Evolutionary conservation across 2,888 invertebrate species (phyloP).

Genomic region (Diplazon laetatorius): DNA sequence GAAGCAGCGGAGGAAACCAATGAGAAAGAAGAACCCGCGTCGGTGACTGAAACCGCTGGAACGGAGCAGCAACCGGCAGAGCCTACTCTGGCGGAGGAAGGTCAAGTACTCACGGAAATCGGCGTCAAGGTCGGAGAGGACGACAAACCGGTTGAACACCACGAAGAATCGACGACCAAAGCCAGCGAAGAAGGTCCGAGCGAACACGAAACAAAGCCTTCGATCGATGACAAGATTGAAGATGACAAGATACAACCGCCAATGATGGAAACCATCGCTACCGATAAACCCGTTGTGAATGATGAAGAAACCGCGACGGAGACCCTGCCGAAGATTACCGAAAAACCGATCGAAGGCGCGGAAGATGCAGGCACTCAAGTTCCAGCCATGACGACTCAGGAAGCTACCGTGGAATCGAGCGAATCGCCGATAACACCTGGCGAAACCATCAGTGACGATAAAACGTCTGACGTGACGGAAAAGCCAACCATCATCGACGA

Average conservation of each 20-base stretch:
- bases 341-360: conserved; percentile 1
- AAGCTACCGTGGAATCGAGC: conserved; percentile 15
- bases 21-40: conserved; percentile 23
- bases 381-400: conserved; percentile 10
- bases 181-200: conserved; percentile 12
- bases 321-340: conserved; percentile 15
- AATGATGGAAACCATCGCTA: conserved; percentile 7
- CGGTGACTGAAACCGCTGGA: neutral
- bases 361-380: conserved; percentile 8
- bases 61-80: conserved; percentile 39
- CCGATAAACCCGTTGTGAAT: neutral
- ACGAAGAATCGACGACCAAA: conserved; percentile 23
- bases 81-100: conserved; percentile 56
- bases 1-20: too few species aligned
- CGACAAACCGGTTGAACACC: conserved; percentile 32
- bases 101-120: conserved; percentile 44
- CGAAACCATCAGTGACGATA: neutral
- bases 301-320: conserved; percentile 6
- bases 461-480: neutral
- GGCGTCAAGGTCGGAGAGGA: conserved; percentile 32
- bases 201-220: conserved; percentile 18
- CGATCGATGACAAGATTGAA: conserved; percentile 4
- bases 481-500: neutral
- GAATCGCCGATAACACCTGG: neutral
- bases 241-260: conserved; percentile 8